Conservation (phyloP, 2,113 vertebrate genomes). For the Aspiorhynchus laticeps region DNA sequence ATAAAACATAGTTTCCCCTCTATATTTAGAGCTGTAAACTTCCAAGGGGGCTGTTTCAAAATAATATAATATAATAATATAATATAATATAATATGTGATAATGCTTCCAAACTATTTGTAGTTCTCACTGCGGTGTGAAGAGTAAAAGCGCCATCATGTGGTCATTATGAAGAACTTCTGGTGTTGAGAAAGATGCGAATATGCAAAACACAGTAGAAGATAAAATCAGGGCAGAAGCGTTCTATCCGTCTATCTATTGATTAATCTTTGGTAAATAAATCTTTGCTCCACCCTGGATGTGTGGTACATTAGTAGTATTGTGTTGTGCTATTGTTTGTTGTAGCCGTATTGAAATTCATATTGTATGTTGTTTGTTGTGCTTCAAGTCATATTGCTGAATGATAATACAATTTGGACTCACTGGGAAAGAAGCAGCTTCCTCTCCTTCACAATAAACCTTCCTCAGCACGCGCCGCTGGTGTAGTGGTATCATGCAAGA, state of each 20-base stretch:
- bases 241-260: not conserved
- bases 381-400: not conserved
- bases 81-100: not conserved
- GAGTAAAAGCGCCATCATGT: not conserved
- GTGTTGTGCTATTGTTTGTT: not conserved
- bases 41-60: not conserved
- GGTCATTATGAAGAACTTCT: not conserved
- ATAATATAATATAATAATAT: not conserved
- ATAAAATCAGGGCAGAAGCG: not conserved
- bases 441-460: rapidly evolving
- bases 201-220: not conserved
- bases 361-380: not conserved
- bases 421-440: not conserved
- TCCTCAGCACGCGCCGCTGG: slow-evolving; percentile 84
- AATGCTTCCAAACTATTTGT: not conserved
- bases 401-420: not conserved
- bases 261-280: not conserved
- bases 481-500: slow-evolving; percentile 99
- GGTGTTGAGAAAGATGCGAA: not conserved
- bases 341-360: not conserved
- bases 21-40: not conserved
- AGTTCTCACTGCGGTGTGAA: not conserved
- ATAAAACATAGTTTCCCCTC: not conserved
- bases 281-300: not conserved
- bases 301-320: not conserved